Evolutionary conservation across 2,888 invertebrate genomes (phyloP), one percentile per base, ranked within the genome.

Genomic region (Lasioglossum villosulum): DNA sequence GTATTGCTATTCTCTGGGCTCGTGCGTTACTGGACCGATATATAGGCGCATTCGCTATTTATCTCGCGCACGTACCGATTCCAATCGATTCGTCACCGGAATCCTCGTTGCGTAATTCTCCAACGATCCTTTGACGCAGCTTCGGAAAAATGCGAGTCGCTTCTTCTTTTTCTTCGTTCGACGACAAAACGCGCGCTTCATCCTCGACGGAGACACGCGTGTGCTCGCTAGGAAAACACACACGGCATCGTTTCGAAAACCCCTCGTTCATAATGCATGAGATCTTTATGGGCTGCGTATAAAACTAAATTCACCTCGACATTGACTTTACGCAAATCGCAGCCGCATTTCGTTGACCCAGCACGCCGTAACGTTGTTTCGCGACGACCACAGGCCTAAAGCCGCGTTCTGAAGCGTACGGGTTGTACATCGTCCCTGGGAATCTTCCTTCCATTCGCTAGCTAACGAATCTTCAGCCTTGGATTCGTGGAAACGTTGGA

Each of bases 301-400:
- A 75, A 74, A 84, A 70, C 70, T 45, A 78, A 84, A 84, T 83
- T 88, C 78, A 59, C 81, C 76, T 82, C 78, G 84, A 78, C 88
- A 79, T 86, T 84, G 81, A 82, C 82, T 76, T 78, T 63, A 78
- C 78, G 77, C 79, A 80, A 84, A 89, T 88, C 81, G 78, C 75
- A 45, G 72, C 59, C 82, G 86, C 77, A 88, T 90, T 87, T 88
- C 86, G 81, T 87, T 85, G 83, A 90, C 84, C 86, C 70, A 52
- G 83, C 56, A 76, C 68, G 48, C 68, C 48, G 48, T 73, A 59
- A 52, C 78, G 70, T 63, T 72, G 45, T 56, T 56, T 63, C 63
- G 30, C 8, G 45, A 56, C n/a, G 63, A 27, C 16, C 23, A 2
- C 12, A 30, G 6, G 19, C 30, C 48, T 4, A 37, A 68, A 37